Evolutionary conservation across 2,797 vertebrate genomes (phyloP), one percentile per base, ranked within the genome.

Genomic region (Dermochelys coriacea): DNA sequence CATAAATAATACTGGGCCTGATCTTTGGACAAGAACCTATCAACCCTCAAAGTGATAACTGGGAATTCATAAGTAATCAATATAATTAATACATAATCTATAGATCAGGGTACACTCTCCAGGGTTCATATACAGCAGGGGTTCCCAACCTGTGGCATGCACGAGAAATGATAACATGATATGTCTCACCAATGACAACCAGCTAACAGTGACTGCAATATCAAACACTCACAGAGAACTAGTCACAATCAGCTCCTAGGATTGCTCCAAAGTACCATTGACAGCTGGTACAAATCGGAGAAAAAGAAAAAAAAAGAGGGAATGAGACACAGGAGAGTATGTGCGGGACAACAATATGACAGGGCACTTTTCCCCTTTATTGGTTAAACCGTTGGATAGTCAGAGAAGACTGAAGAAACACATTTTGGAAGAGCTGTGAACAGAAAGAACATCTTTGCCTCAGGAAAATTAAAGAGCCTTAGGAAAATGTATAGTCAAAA

Each of bases 91-190:
- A 54, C 10, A 57, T 57, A 12, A 57, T 57, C 27, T 57, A 57
- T 57, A 57, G 10, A 57, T 57, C 27, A 12, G 55, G 25, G 4
- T 57, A 57, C 27, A 19, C 61, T 68, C 14, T 55, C 15, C 8
- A 92, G 12, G 91, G 68, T 4, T 49, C 3, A 89, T 94, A 68
- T 91, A 86, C 93, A 82, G 51, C 6, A 47, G 71, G 41, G 23
- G 34, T 68, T 68, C 16, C 16, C 34, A 68, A 18, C 18, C 34
- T 68, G 4, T 64, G 10, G 11, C 11, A 25, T 57, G 11, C 27
- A 37, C 15, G 1, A 68, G 34, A 34, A 16, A 25, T 75, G 1
- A 75, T 55, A 64, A 6, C 45, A 25, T 31, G n/a, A 82, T 85
- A 87, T 94, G 12, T 78, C 77, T 92, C 49, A 74, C 6, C 29